Base-by-base conservation (phyloP, 2,113 vertebrate genomes). In the Cryptotis parvus region DNA sequence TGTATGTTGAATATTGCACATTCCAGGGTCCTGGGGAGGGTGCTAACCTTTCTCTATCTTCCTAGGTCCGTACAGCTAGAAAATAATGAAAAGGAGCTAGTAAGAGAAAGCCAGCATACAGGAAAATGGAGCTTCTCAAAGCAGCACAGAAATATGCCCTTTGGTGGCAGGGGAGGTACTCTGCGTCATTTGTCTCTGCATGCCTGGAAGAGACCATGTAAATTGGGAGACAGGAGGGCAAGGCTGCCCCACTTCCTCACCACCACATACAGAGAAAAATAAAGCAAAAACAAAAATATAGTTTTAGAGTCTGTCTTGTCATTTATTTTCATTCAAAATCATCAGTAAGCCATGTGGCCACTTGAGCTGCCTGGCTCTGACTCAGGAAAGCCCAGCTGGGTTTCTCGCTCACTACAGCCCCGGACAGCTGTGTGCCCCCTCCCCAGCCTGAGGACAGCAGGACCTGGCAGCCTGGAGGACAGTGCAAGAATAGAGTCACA, bases 341-440 rank as follows among this genome's bases (percentile, higher is more conserved):
- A 12, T 33, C 16, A 20, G 15, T 6, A 70, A 10, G 69, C 2
- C n/a, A 22, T 9, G 3, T 35, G 33, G n/a, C 9, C 18, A 70
- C 20, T 20, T 26, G 18, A 18, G 18, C 35, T 37, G 69, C 69
- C 20, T 58, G 18, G 18, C 55, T 52, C 11, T 58, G 55, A 58
- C 18, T 20, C 20, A 18, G 55, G 6, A 22, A 52, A 14, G 49
- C 4, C 49, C 49, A 52, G 49, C 49, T 52, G 49, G 16, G 49
- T 52, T 52, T 52, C 49, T 52, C 49, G 49, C 49, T 52, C 49
- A 52, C 16, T 14, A 52, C 49, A 52, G 2, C 49, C 49, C 49
- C 10, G 49, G 2, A 43, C 69, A 31, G 49, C 4, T 4, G 4
- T 0, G 18, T 18, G 7, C 45, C 5, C 61, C 4, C 8, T n/a